Conservation (phyloP, 2,113 vertebrate species). For the Numenius arquata region DNA sequence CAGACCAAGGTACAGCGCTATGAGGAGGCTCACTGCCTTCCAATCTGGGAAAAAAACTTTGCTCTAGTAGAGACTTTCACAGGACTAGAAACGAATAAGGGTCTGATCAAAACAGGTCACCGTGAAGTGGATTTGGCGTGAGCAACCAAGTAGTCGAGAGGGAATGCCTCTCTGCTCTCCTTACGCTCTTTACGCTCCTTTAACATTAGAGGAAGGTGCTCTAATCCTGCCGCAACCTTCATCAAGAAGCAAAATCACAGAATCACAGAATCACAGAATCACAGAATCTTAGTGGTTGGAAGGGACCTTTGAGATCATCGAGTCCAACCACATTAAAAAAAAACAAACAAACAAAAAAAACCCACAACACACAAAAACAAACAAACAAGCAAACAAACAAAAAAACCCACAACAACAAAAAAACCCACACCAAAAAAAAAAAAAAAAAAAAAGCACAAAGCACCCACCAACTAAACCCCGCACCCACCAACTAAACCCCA, state of each 20-base stretch:
- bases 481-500: too few relatives aligned
- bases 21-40: neutral
- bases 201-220: neutral
- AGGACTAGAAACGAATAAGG: neutral
- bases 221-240: rapidly evolving
- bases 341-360: too few relatives aligned
- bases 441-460: too few relatives aligned
- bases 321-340: too few relatives aligned
- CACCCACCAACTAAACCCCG: too few relatives aligned
- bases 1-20: neutral
- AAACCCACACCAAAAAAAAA: too few relatives aligned
- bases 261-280: too few relatives aligned
- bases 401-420: too few relatives aligned
- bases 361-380: too few relatives aligned
- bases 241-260: neutral
- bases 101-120: neutral
- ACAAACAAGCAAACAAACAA: too few relatives aligned
- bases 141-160: rapidly evolving
- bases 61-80: neutral
- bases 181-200: neutral
- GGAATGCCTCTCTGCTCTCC: neutral
- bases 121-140: neutral
- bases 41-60: neutral
- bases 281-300: too few relatives aligned
- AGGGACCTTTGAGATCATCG: too few relatives aligned